These are phyloP conservation scores for Malthinus seriepunctatus DNA, from an alignment of 2,888 invertebrate genomes.

Conservation along the genomic window DNA sequence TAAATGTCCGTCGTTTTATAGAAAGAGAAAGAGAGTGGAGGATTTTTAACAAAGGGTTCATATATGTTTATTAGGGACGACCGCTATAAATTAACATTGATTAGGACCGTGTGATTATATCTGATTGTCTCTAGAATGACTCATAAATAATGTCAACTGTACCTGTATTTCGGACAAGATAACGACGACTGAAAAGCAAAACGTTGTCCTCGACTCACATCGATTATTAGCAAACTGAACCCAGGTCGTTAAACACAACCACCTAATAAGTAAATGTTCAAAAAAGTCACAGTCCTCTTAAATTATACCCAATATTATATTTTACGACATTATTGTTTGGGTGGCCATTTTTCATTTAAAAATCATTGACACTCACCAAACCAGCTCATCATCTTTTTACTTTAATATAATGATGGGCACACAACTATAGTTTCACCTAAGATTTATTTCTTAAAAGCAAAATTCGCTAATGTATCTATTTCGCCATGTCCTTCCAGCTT, in stretches of 20 bases:
- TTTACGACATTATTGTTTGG: slow-evolving; percentile 17
- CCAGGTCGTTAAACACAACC: slow-evolving; percentile 26
- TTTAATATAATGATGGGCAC: not conserved
- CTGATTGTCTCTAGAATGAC: slow-evolving; percentile 54
- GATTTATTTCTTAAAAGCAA: slow-evolving; percentile 11
- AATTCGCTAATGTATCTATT: slow-evolving; percentile 28
- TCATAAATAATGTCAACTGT: slow-evolving; percentile 51
- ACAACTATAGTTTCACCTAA: not conserved
- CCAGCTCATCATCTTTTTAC: slow-evolving; percentile 11
- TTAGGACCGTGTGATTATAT: slow-evolving; percentile 57
- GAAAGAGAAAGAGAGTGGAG: slow-evolving; percentile 30
- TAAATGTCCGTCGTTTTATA: slow-evolving; percentile 44
- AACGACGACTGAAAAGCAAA: slow-evolving; percentile 36
- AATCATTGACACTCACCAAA: slow-evolving; percentile 1
- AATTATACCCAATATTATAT: slow-evolving; percentile 22
- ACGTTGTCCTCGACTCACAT: slow-evolving; percentile 33
- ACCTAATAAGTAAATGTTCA: slow-evolving; percentile 28
- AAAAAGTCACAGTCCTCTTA: slow-evolving; percentile 20
- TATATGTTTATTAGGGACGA: slow-evolving; percentile 54
- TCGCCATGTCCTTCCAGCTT: slow-evolving; percentile 21
- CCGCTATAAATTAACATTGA: slow-evolving; percentile 56
- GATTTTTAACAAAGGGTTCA: slow-evolving; percentile 53
- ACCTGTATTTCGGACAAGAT: slow-evolving; percentile 35
- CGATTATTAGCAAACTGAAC: slow-evolving; percentile 30
- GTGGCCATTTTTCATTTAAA: slow-evolving; percentile 16